Evolutionary conservation across 2,888 invertebrate species (phyloP), one percentile per base, ranked within the genome.

Genomic region (Anorthoa munda): DNA sequence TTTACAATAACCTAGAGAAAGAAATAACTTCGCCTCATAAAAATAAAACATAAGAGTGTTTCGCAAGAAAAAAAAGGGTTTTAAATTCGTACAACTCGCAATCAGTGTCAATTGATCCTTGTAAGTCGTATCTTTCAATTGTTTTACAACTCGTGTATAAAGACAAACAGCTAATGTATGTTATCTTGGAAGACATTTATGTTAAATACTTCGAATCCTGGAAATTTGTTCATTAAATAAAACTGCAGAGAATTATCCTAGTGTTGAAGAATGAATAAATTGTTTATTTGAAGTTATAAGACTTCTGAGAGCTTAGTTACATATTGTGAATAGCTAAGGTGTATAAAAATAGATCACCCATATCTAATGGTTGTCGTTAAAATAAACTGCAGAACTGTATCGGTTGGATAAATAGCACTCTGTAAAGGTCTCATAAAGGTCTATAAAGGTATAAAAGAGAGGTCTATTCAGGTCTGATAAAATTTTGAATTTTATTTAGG

Each of bases 171-270:
- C 50, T 66, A 50, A 72, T 69, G 51, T 55, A 48, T 65, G 59
- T 23, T 53, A 26, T 56, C 39, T 70, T 56, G 59, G 58, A 80
- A 73, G 60, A 55, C 66, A 79, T 79, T 82, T 72, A 46, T 9
- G 63, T 63, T 71, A 51, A 71, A 63, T 69, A 46, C 17, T 70
- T 68, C 39, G 39, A 48, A 66, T 46, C 17, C 23, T 53, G n/a
- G n/a, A 59, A 48, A 67, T 46, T 81, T 56, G 4, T 76, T 70
- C 9, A 12, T 55, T 71, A 46, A 66, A 68, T 63, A 66, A 68
- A 72, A 60, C 26, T 60, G 59, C 15, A 66, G 9, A 13, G 3
- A 60, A 55, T 5, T 55, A 51, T 53, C 9, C 61, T n/a, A 26
- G 23, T 45, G n/a, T 46, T 74, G 46, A 39, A 39, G 39, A 39